These are phyloP conservation scores for Agonopterix alstromeriana DNA, from an alignment of 2,888 invertebrate genomes.

Conservation along the genomic window DNA sequence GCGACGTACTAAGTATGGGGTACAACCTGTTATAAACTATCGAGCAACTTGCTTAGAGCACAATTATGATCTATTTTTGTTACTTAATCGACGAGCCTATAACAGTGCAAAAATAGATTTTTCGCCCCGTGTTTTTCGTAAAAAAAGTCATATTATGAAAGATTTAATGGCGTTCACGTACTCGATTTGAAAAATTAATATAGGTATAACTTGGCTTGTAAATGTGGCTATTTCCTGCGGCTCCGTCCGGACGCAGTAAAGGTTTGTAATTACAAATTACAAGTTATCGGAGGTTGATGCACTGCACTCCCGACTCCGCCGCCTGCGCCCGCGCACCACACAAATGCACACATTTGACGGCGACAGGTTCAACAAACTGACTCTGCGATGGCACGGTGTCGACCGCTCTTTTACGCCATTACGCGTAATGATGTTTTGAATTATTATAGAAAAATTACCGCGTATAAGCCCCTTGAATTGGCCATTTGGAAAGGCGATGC, in stretches of 20 bases:
- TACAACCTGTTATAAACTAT: background rate
- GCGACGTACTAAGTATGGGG: background rate
- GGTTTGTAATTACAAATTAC: constrained; percentile 72
- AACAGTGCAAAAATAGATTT: background rate
- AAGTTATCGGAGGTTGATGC: constrained; percentile 73
- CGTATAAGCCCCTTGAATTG: constrained; percentile 11
- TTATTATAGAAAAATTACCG: constrained; percentile 40
- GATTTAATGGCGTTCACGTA: constrained; percentile 18
- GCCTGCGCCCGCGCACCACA: constrained; percentile 33
- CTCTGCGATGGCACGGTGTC: constrained; percentile 42
- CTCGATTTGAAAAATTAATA: constrained; percentile 45
- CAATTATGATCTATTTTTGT: background rate
- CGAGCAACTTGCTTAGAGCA: background rate
- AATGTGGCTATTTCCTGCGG: constrained; percentile 60
- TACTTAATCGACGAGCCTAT: background rate
- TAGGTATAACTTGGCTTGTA: constrained; percentile 39
- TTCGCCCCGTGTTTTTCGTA: constrained; percentile 3
- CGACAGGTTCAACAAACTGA: constrained; percentile 70
- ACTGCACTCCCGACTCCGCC: constrained; percentile 36
- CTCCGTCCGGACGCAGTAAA: constrained; percentile 60
- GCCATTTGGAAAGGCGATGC: constrained; percentile 28
- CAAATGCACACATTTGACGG: constrained; percentile 61
- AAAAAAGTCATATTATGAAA: background rate
- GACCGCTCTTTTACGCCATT: constrained; percentile 55
- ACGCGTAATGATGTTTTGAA: constrained; percentile 55